A percentile compares a stretch with the other conserved stretches of the same genome.
phyloP scores from a whole-genome alignment of 2,888 invertebrate species.

The Megastigmus dorsalis region DNA sequence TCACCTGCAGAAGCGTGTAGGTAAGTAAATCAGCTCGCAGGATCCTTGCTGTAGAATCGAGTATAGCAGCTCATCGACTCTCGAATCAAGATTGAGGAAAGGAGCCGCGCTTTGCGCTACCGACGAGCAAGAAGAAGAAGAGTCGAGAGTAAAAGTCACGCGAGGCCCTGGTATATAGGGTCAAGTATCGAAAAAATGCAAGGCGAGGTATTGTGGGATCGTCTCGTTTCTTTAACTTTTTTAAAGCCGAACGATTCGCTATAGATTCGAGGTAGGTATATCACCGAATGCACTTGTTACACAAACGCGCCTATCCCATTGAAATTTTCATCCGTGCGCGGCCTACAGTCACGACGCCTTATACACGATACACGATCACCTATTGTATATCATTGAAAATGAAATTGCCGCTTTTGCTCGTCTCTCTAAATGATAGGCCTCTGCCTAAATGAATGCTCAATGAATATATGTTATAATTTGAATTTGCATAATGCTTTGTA shows the following conservation, averaged over 20 bases:
- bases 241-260: conserved; percentile 11
- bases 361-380: no score
- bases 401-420: no score
- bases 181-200: conserved; percentile 42
- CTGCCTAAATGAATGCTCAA: no score
- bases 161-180: conserved; percentile 25
- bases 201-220: conserved; percentile 32
- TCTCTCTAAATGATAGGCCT: no score
- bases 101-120: not conserved
- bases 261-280: not conserved
- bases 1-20: no score
- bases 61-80: not conserved
- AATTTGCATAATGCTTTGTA: no score
- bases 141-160: conserved; percentile 35
- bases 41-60: not conserved
- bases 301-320: conserved; percentile 37
- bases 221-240: conserved; percentile 14
- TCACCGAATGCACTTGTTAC: conserved; percentile 41
- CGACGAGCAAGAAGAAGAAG: no score
- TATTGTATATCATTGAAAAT: no score
- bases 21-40: conserved; percentile 29
- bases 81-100: conserved; percentile 32
- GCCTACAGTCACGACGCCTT: conserved; percentile 10
- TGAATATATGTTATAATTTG: no score
- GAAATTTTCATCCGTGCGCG: conserved; percentile 41